phyloP scores from a whole-genome alignment of 2,113 vertebrate genomes.

The Dicaeum eximium region DNA sequence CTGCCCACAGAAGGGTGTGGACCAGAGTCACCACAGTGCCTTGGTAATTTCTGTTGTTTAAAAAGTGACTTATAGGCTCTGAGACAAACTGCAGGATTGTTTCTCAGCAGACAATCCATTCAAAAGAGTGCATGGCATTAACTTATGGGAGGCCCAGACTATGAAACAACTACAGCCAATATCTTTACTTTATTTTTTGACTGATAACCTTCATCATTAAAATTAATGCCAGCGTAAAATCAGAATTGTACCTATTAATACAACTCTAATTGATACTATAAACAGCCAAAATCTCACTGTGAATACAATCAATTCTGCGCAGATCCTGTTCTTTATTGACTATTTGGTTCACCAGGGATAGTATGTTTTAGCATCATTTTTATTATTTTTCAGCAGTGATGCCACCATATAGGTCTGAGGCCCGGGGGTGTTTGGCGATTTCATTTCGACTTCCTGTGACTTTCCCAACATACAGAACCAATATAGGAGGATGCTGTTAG shows the following conservation, averaged over 20 bases:
- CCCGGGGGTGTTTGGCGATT: conserved; percentile 32
- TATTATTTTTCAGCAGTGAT: conserved; percentile 48
- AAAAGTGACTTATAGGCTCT: neutral
- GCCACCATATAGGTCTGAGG: conserved; percentile 24
- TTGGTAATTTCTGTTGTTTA: neutral
- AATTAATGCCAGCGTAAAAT: conserved; percentile 60
- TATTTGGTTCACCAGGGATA: neutral
- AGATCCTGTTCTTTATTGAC: conserved; percentile 63
- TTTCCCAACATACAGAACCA: conserved; percentile 50
- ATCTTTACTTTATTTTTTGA: conserved; percentile 53
- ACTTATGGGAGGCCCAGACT: neutral
- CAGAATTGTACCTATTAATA: conserved; percentile 66
- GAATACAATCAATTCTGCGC: conserved; percentile 56
- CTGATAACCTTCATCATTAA: conserved; percentile 71
- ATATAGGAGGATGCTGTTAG: conserved; percentile 59
- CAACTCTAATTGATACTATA: conserved; percentile 59
- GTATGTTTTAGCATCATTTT: neutral
- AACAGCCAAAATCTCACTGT: conserved; percentile 39
- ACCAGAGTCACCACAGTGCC: neutral
- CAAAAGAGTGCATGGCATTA: neutral
- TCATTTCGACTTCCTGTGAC: conserved; percentile 68
- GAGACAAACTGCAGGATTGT: neutral
- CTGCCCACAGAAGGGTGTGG: neutral
- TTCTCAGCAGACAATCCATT: neutral
- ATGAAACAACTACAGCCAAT: conserved; percentile 29